Conservation (phyloP, 2,113 vertebrate genomes). For the Pantherophis guttatus region DNA sequence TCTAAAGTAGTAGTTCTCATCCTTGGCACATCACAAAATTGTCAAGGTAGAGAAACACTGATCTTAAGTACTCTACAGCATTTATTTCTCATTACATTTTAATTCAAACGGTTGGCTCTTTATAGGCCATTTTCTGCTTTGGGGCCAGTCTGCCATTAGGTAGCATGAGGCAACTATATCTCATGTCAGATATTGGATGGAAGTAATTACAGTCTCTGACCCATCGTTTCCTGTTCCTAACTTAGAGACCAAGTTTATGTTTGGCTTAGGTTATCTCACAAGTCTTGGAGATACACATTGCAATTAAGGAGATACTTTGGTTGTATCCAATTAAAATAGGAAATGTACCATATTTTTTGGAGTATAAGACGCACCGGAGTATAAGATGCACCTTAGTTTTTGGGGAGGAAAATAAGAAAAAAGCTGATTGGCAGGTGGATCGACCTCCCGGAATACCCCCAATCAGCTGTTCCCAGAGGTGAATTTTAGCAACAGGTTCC, state of each 20-base stretch:
- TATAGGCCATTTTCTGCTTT: not conserved
- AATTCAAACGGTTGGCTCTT: not conserved
- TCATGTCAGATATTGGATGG: not conserved
- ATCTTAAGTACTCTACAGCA: not conserved
- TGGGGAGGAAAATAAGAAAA: too few relatives aligned
- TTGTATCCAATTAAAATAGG: not conserved
- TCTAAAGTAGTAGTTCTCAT: not conserved
- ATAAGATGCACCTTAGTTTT: too few relatives aligned
- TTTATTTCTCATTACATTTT: not conserved
- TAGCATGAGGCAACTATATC: not conserved
- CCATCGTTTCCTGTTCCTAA: not conserved
- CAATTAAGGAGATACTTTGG: not conserved
- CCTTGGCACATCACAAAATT: not conserved
- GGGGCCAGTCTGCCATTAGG: not conserved
- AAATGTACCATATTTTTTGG: too few relatives aligned
- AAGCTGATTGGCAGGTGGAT: too few relatives aligned
- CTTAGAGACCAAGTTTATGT: not conserved
- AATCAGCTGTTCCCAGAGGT: too few relatives aligned
- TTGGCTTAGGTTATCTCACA: not conserved
- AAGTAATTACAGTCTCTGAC: not conserved
- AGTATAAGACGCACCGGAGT: too few relatives aligned
- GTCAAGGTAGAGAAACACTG: not conserved
- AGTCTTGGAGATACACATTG: not conserved
- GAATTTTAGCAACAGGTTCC: too few relatives aligned
- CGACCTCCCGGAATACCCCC: too few relatives aligned